Evolutionary conservation across 2,797 vertebrate genomes (phyloP), one percentile per base, ranked within the genome.

Genomic region (Arctocebus calabarensis): DNA sequence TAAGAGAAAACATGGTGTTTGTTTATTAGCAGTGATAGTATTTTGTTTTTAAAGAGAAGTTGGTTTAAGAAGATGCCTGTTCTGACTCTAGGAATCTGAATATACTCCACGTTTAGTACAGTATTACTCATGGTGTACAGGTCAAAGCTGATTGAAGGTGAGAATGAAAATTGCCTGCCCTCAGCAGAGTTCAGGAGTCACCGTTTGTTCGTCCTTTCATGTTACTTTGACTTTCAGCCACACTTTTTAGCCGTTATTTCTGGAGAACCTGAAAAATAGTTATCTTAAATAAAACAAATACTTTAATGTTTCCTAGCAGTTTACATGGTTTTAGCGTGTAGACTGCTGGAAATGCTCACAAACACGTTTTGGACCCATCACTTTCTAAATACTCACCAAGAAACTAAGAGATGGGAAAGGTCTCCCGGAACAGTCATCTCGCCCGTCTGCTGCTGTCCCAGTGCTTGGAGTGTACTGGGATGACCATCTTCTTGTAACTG

Each of bases 21-120:
- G 10, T 93, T 93, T 96, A 19, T 55, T 92, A 52, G 25, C 71
- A n/a, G 10, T 40, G 14, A 2, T 37, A 57, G 32, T 40, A 19
- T 59, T 94, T 23, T 61, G 6, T 82, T 87, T 97, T 95, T 84
- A 17, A 96, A 95, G 82, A 1, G 12, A 96, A 88, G 12, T 19
- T 37, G 59, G 94, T 95, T 91, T 92, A 45, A 1, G 79, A 82
- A 12, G 19, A 29, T 1, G 29, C 7, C 32, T 77, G 1, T 83
- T 34, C 84, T 3, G 43, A 75, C 20, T 94, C 84, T 84, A 70
- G 1, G 25, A 22, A 92, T 95, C 45, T 34, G 84, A 87, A 68
- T 55, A 7, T 62, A 87, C 40, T 64, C 34, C 75, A 52, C 20
- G 32, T 74, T 27, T 40, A 40, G 52, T 43, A 13, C 22, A 13